A percentile compares a stretch with the other conserved stretches of the same genome.
Evolutionary conservation across 2,888 invertebrate species (phyloP).

Genomic region (Leptopilina syphax): DNA sequence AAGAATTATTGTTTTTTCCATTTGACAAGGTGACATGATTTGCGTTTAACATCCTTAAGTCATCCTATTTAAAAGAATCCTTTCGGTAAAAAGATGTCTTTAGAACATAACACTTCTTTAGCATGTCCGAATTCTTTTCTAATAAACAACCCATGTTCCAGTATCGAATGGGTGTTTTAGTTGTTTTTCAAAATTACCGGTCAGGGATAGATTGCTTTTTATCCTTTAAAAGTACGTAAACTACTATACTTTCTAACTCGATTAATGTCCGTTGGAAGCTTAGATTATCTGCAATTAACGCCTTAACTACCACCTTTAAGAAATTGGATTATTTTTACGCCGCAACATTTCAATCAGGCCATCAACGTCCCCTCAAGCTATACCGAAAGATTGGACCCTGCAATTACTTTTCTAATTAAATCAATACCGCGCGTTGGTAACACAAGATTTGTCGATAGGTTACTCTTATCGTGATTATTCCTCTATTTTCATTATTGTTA

Average conservation of each 20-base stretch:
- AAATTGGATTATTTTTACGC: constrained; percentile 76
- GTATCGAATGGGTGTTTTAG: too few relatives aligned
- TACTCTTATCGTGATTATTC: constrained; percentile 34
- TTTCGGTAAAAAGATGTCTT: too few relatives aligned
- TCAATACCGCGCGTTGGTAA: constrained; percentile 67
- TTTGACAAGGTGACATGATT: too few relatives aligned
- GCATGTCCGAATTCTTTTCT: too few relatives aligned
- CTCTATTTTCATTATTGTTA: not conserved
- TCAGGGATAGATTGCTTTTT: not conserved
- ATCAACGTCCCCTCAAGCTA: constrained; percentile 75
- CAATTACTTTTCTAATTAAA: constrained; percentile 75
- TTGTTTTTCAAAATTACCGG: too few relatives aligned
- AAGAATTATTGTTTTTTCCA: too few relatives aligned
- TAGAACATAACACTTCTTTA: too few relatives aligned
- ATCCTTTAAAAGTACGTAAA: constrained; percentile 12
- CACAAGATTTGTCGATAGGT: constrained; percentile 47
- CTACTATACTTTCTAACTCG: not conserved
- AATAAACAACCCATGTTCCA: too few relatives aligned
- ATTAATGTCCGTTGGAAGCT: constrained; percentile 50
- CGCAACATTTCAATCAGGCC: constrained; percentile 75
- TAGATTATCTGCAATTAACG: constrained; percentile 74
- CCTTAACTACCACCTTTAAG: constrained; percentile 68
- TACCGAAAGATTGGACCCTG: constrained; percentile 73
- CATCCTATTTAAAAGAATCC: too few relatives aligned
- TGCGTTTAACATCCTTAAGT: too few relatives aligned